These are phyloP conservation scores for Druon quercuslanigerum DNA, from an alignment of 1,140 invertebrate species.

Conservation along the genomic window DNA sequence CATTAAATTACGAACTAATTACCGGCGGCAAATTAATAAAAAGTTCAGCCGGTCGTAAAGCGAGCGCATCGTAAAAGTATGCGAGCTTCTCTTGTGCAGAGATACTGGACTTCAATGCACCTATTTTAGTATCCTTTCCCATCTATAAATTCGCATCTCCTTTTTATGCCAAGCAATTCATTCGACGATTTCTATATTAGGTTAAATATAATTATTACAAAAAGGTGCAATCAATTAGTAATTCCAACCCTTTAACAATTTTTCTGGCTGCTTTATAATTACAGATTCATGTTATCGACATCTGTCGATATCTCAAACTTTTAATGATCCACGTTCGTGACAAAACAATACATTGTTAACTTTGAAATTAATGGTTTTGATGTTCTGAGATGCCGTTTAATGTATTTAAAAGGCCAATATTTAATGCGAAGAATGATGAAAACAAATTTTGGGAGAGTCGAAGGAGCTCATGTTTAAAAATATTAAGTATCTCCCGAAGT, in stretches of 20 bases:
- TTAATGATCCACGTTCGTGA: too few relatives aligned
- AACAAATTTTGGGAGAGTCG: neutral
- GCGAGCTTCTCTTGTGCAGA: slow-evolving; percentile 33
- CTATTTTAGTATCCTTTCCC: neutral
- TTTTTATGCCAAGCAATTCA: too few relatives aligned
- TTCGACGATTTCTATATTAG: too few relatives aligned
- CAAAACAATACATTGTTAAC: too few relatives aligned
- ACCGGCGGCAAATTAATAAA: slow-evolving; percentile 72
- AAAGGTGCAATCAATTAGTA: too few relatives aligned
- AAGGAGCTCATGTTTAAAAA: slow-evolving; percentile 48
- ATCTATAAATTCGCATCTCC: neutral
- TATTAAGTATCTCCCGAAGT: slow-evolving; percentile 53
- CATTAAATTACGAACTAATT: slow-evolving; percentile 75
- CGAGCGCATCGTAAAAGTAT: slow-evolving; percentile 60
- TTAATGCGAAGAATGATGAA: slow-evolving; percentile 2
- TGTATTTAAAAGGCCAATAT: slow-evolving; percentile 11
- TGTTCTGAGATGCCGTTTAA: neutral
- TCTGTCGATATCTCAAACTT: too few relatives aligned
- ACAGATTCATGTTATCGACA: too few relatives aligned
- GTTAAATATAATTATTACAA: too few relatives aligned
- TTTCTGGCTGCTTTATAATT: too few relatives aligned
- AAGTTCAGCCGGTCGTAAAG: slow-evolving; percentile 71
- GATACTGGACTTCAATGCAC: neutral
- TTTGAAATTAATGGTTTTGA: neutral
- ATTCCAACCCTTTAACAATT: too few relatives aligned